Conservation (phyloP, 2,888 invertebrate species). For the Leptopilina syphax region DNA sequence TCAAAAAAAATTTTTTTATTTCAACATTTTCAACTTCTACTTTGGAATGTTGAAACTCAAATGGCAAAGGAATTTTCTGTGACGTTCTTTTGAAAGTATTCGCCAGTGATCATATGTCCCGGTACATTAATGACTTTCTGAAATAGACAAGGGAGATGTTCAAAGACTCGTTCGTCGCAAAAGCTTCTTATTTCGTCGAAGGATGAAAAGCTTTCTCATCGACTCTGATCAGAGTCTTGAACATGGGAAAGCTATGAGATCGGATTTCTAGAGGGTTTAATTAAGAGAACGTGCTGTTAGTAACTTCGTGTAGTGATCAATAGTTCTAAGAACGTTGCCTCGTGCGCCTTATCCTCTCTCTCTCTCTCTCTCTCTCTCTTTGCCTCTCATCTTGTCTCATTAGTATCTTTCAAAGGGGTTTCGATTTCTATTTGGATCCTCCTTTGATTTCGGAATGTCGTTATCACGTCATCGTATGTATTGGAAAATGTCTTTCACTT, state of each 20-base stretch:
- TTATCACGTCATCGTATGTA: not conserved
- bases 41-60: not conserved
- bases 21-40: no score
- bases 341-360: constrained; percentile 3
- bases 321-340: constrained; percentile 58
- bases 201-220: constrained; percentile 43
- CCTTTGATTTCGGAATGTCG: constrained; percentile 27
- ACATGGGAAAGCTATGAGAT: constrained; percentile 55
- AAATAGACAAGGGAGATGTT: constrained; percentile 44
- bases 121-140: constrained; percentile 29
- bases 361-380: constrained; percentile 28
- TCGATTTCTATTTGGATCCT: constrained; percentile 57
- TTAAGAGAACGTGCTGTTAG: constrained; percentile 68
- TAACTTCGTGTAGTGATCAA: constrained; percentile 66
- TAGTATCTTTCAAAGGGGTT: constrained; percentile 41
- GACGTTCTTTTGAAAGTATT: constrained; percentile 31
- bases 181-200: constrained; percentile 28
- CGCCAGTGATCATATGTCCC: constrained; percentile 48
- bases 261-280: constrained; percentile 68
- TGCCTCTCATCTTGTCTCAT: constrained; percentile 28
- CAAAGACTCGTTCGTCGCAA: constrained; percentile 45
- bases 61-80: not conserved
- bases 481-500: constrained; percentile 2
- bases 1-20: no score
- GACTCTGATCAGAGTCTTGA: constrained; percentile 40